These are phyloP conservation scores for Vidua macroura DNA, from an alignment of 2,113 vertebrate genomes.

Conservation along the genomic window DNA sequence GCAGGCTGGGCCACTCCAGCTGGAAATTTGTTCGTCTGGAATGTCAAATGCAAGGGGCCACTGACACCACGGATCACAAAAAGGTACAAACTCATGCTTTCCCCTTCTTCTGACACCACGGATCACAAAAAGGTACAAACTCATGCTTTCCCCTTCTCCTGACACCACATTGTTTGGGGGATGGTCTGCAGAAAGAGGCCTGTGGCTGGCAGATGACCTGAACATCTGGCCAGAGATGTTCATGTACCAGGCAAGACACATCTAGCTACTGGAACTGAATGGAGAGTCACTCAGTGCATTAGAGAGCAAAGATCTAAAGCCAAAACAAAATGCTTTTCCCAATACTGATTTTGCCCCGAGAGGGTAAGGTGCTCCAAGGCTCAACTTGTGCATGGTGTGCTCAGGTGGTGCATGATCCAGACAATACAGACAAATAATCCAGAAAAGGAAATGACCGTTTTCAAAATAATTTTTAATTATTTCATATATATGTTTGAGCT, in stretches of 20 bases:
- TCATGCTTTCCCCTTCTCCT: neutral
- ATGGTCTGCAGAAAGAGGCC: neutral
- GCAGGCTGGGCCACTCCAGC: neutral
- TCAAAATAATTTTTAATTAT: neutral
- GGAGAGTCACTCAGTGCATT: neutral
- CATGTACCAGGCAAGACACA: neutral
- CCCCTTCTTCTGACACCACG: neutral
- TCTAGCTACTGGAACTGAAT: neutral
- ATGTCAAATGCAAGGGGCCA: neutral
- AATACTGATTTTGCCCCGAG: neutral
- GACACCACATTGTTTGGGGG: neutral
- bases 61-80: neutral
- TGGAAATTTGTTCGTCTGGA: neutral
- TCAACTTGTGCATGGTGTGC: neutral
- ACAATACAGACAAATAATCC: neutral
- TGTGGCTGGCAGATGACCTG: neutral
- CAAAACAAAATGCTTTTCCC: neutral
- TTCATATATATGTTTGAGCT: neutral
- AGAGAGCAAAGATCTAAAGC: neutral
- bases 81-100: neutral
- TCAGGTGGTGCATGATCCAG: neutral
- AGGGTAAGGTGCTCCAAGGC: neutral
- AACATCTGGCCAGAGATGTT: neutral
- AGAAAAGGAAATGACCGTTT: neutral
- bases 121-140: neutral